These are phyloP conservation scores for Chloroceryle inda DNA, from an alignment of 2,797 vertebrate genomes.

Conservation along the genomic window DNA sequence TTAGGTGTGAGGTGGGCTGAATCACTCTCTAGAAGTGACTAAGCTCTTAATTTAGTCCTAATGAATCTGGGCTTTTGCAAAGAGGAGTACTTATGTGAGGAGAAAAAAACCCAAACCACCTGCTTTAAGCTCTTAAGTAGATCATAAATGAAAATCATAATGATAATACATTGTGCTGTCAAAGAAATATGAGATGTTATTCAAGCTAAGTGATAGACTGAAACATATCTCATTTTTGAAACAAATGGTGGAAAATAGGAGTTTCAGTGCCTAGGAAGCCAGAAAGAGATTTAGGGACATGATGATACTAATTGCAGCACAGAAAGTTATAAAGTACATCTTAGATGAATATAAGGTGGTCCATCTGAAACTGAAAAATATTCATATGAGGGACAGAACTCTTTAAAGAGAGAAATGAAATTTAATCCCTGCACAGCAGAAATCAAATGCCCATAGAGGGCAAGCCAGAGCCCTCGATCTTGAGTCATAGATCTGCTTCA, in stretches of 20 bases:
- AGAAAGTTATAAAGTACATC: not conserved
- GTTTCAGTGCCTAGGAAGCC: not conserved
- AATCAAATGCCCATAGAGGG: not conserved
- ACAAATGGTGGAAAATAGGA: not conserved
- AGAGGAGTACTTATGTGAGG: not conserved
- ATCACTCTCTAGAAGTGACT: not conserved
- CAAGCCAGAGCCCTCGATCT: not conserved
- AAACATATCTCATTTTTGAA: constrained; percentile 13
- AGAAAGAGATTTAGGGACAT: not conserved
- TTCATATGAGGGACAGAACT: not conserved
- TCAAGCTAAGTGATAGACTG: constrained; percentile 38
- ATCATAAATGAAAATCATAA: constrained; percentile 14
- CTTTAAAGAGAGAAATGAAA: not conserved
- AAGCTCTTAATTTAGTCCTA: constrained; percentile 1
- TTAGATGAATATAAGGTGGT: not conserved
- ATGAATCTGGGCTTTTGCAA: constrained; percentile 5
- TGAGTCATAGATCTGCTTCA: not conserved
- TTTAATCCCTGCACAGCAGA: not conserved
- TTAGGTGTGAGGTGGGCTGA: not conserved
- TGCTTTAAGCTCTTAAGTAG: constrained; percentile 12
- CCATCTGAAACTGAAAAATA: not conserved
- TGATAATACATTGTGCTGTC: constrained; percentile 47
- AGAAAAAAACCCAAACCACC: not conserved
- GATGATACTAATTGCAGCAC: not conserved
- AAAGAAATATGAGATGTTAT: constrained; percentile 38